A percentile compares a stretch with the other conserved stretches of the same genome.
These are phyloP conservation scores for Etheostoma spectabile DNA, from an alignment of 2,113 vertebrate species.

Conservation along the genomic window DNA sequence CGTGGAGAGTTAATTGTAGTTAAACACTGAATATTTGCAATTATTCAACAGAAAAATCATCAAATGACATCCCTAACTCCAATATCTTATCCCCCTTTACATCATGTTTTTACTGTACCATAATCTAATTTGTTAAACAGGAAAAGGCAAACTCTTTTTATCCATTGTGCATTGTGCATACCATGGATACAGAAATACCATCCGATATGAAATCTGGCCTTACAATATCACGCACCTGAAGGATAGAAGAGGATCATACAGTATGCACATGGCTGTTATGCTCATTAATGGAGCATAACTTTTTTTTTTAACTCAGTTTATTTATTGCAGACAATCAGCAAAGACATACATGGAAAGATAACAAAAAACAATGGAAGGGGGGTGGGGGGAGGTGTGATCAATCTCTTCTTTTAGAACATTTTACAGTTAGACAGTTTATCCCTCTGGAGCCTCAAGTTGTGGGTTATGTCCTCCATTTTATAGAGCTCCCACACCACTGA, in stretches of 20 bases:
- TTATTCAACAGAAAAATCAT: constrained; percentile 1
- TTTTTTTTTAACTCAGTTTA: not conserved
- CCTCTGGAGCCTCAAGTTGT: too few relatives aligned
- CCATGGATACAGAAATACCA: not conserved
- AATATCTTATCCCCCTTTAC: not conserved
- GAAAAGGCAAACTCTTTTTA: not conserved
- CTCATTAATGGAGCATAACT: not conserved
- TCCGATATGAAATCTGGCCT: not conserved
- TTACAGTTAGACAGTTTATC: too few relatives aligned
- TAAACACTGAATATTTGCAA: not conserved
- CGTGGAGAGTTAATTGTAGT: constrained; percentile 8
- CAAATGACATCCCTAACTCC: not conserved
- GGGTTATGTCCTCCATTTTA: too few relatives aligned
- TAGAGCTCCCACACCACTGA: too few relatives aligned
- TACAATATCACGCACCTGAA: not conserved
- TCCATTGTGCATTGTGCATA: not conserved
- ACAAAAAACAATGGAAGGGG: too few relatives aligned
- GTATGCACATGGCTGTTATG: not conserved
- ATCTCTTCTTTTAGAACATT: too few relatives aligned
- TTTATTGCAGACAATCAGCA: too few relatives aligned
- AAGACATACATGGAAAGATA: too few relatives aligned
- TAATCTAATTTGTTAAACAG: not conserved
- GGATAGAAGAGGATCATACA: not conserved
- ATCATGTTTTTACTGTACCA: not conserved
- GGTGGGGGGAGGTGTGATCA: too few relatives aligned